Evolutionary conservation across 37 sponge, comb jelly and placozoan genomes (phyloP), one percentile per base, ranked within the genome.

Genomic region (Spongilla lacustris): DNA sequence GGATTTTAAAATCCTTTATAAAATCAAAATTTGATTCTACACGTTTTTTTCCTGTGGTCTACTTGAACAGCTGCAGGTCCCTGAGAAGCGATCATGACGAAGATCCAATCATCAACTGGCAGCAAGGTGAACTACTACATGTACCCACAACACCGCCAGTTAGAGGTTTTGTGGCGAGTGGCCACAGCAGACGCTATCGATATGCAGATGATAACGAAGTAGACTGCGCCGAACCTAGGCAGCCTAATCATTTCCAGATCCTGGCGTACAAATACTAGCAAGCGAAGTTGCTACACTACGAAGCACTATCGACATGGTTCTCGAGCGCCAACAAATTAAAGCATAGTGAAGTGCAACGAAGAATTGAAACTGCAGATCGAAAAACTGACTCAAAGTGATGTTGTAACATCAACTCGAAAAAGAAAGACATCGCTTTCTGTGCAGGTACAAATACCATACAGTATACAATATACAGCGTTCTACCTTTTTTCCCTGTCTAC

Each of bases 401-500:
- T 14, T 58, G 58, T 58, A 58, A 58, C 58, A 58, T 14, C 58
- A 58, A 58, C 58, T 14, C 58, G 58, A 58, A 58, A 6, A 58
- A 58, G 58, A 58, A 58, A 58, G 58, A 58, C 58, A 58, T 58
- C 58, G 58, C 58, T 58, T 58, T 58, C 58, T 58, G 58, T 58
- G 58, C 58, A 6, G 58, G 58, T 58, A 58, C 58, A 58, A 58
- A 58, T 58, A 58, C 58, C 19, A 58, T 58, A 58, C 58, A 58
- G 58, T 14, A 58, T 58, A 58, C 58, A 6, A 58, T 14, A 58
- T 13, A 17, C 19, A 58, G 11, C 58, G 58, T 58, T 58, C 12
- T 58, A 17, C 58, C 58, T 58, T 58, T 58, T 58, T 58, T 58
- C n/a, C n/a, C n/a, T 58, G 19, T 58, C 12, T 58, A 58, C 21